These are phyloP conservation scores for Neolamprologus fasciatus DNA, from an alignment of 2,113 vertebrate species.

Conservation along the genomic window DNA sequence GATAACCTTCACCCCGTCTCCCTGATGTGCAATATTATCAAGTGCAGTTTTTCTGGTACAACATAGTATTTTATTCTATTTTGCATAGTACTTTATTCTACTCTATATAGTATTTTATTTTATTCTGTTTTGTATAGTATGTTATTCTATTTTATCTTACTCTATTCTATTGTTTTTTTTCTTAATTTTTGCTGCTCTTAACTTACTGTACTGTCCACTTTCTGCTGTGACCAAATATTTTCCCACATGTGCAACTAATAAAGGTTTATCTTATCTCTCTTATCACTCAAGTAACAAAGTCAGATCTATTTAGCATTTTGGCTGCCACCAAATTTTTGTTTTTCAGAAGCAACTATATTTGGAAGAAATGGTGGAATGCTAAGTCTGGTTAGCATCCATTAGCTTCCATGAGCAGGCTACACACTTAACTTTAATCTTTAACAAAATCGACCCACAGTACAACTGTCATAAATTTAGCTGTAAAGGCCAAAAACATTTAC, in stretches of 20 bases:
- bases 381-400: not conserved
- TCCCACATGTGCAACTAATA: not conserved
- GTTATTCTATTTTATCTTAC: not conserved
- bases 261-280: not conserved
- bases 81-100: not conserved
- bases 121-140: not conserved
- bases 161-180: not conserved
- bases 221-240: not conserved
- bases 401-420: not conserved
- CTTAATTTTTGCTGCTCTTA: not conserved
- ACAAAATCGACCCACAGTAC: not conserved
- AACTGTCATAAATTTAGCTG: not conserved
- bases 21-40: not conserved
- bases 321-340: accelerated
- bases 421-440: not conserved
- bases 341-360: not conserved
- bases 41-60: not conserved
- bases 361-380: not conserved
- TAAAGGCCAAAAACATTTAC: not conserved
- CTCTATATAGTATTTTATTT: not conserved
- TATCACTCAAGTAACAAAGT: not conserved
- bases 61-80: not conserved
- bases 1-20: not conserved
- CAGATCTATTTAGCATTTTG: not conserved
- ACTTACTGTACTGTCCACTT: not conserved